Conservation (phyloP, 2,888 invertebrate species). For the Masnerella sp. region DNA sequence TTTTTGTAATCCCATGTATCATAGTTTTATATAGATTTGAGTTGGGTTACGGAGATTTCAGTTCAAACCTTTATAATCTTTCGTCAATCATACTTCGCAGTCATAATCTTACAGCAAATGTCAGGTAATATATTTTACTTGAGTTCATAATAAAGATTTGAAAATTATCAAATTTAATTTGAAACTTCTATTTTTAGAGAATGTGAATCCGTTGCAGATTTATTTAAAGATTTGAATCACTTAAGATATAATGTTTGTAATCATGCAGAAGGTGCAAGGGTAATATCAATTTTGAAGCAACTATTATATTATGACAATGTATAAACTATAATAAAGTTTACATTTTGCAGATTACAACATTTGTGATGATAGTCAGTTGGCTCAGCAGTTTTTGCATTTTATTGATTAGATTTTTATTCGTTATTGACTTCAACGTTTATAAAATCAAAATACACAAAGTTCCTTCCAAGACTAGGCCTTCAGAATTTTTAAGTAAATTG, state of each 20-base stretch:
- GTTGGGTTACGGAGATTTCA: slow-evolving; percentile 14
- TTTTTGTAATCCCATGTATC: slow-evolving; percentile 26
- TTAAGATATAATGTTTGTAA: too few species aligned
- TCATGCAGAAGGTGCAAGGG: too few species aligned
- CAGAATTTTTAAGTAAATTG: neutral
- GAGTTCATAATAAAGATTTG: neutral
- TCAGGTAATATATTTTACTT: neutral
- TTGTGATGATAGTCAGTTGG: slow-evolving; percentile 13
- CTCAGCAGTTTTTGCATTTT: neutral
- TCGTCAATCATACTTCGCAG: neutral
- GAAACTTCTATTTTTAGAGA: slow-evolving; percentile 9
- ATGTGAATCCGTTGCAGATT: slow-evolving; percentile 13
- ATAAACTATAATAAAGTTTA: neutral
- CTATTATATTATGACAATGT: too few species aligned
- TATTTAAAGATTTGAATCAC: slow-evolving; percentile 10
- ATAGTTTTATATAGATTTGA: neutral
- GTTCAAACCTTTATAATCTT: slow-evolving; percentile 5
- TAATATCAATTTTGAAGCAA: too few species aligned
- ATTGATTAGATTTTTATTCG: neutral
- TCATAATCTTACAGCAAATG: neutral
- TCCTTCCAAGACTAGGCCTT: neutral
- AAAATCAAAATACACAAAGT: slow-evolving; percentile 3
- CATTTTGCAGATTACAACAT: slow-evolving; percentile 13
- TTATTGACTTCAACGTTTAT: slow-evolving; percentile 4
- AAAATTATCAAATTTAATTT: neutral